A percentile compares a stretch with the other conserved stretches of the same genome.
Evolutionary conservation across 64 coral and sea anemone genomes (phyloP).

Genomic region (Acropora tenuis): DNA sequence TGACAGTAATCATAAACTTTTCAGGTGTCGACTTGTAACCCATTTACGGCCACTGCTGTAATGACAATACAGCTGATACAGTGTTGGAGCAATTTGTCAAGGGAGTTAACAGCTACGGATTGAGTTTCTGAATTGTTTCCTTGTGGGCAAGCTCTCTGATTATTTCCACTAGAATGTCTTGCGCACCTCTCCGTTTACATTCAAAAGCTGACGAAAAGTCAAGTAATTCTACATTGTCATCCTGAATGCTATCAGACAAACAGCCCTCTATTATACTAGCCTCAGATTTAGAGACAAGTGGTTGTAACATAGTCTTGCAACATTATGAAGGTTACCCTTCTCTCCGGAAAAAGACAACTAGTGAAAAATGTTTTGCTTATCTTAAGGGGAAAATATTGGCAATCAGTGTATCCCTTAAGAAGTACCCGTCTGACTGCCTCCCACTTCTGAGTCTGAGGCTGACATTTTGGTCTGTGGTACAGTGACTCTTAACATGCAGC

Average conservation of each 20-base stretch:
- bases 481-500: too few species aligned
- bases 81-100: background rate
- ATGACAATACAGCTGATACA: background rate
- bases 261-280: constrained; percentile 9
- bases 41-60: too few species aligned
- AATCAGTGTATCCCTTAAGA: background rate
- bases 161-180: background rate
- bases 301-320: constrained; percentile 29
- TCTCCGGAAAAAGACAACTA: constrained; percentile 14
- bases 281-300: background rate
- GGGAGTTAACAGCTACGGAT: constrained; percentile 6
- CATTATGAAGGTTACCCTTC: background rate
- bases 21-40: too few species aligned
- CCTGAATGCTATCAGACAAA: background rate
- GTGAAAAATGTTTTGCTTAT: constrained; percentile 8
- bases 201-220: constrained; percentile 28
- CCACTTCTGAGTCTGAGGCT: background rate
- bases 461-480: too few species aligned
- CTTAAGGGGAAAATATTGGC: background rate
- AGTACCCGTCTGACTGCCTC: background rate
- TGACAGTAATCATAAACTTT: too few species aligned
- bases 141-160: constrained; percentile 7
- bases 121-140: constrained; percentile 20
- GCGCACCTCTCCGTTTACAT: background rate
- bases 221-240: background rate